Conservation (phyloP, 2,888 invertebrate genomes). For the Alloplasta piceator region DNA sequence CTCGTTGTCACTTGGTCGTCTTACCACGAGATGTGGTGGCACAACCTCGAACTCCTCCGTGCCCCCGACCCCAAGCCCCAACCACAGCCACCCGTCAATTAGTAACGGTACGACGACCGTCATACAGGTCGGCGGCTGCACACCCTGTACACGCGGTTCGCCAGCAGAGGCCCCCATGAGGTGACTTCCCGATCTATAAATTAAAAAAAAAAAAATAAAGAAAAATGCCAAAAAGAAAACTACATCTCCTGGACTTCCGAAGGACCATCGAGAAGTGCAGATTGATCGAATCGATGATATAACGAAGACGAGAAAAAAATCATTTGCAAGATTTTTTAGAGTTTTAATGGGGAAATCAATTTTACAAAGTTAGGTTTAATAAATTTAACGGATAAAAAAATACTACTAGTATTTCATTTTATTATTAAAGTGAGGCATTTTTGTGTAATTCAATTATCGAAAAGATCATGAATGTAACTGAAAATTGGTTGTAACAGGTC, state of each 20-base stretch:
- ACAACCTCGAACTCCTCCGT: constrained; percentile 71
- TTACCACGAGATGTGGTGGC: constrained; percentile 69
- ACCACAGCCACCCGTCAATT: constrained; percentile 72
- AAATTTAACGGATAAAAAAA: too few species aligned
- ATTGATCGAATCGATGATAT: neutral
- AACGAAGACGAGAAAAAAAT: neutral
- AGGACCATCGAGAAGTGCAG: constrained; percentile 3
- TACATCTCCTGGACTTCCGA: neutral
- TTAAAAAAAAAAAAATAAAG: constrained; percentile 37
- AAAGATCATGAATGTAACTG: too few species aligned
- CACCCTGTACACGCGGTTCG: constrained; percentile 71
- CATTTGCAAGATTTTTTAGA: neutral
- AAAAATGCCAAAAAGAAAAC: constrained; percentile 3
- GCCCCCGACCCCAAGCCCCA: constrained; percentile 74
- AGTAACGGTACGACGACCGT: constrained; percentile 72
- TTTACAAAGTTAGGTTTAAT: too few species aligned
- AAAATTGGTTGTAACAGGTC: too few species aligned
- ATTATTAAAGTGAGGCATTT: too few species aligned
- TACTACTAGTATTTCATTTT: too few species aligned
- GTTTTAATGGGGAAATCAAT: too few species aligned
- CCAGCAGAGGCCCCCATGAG: constrained; percentile 73
- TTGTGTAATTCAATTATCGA: too few species aligned
- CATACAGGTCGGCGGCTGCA: constrained; percentile 70
- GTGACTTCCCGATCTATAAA: constrained; percentile 72
- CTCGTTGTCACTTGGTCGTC: constrained; percentile 76